A percentile compares a stretch with the other conserved stretches of the same genome.
Evolutionary conservation across 2,888 invertebrate genomes (phyloP).

Genomic region (Suillia variegata): DNA sequence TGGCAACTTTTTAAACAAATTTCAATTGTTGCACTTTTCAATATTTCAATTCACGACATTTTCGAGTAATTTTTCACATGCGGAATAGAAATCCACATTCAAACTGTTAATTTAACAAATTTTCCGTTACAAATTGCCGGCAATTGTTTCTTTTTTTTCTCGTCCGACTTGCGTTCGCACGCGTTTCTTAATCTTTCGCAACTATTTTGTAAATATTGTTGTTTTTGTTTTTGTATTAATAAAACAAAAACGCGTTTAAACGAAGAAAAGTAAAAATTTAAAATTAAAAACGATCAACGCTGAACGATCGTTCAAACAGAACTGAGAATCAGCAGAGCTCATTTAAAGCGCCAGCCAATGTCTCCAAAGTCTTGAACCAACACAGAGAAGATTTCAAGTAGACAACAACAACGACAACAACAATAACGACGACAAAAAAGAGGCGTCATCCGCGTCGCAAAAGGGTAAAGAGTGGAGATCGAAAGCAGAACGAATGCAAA

Average conservation of each 20-base stretch:
- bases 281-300: neutral
- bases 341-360: neutral
- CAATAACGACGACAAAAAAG: no score
- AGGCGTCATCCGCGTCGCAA: no score
- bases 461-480: no score
- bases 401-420: no score
- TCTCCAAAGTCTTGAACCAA: no score
- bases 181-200: neutral
- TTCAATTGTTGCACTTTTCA: neutral
- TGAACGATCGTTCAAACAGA: no score
- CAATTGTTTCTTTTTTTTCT: slow-evolving; percentile 12
- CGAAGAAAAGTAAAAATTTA: neutral
- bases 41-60: neutral
- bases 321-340: neutral
- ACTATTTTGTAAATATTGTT: no score
- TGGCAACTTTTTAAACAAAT: neutral
- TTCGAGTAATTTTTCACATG: no score
- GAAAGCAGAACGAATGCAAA: no score
- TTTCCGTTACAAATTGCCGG: slow-evolving; percentile 17
- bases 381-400: no score
- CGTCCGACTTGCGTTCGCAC: neutral
- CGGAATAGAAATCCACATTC: no score
- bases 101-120: neutral
- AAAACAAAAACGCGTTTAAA: neutral
- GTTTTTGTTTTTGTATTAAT: no score